Conservation (phyloP, 2,797 vertebrate genomes). For the Sandelia bainsii region DNA sequence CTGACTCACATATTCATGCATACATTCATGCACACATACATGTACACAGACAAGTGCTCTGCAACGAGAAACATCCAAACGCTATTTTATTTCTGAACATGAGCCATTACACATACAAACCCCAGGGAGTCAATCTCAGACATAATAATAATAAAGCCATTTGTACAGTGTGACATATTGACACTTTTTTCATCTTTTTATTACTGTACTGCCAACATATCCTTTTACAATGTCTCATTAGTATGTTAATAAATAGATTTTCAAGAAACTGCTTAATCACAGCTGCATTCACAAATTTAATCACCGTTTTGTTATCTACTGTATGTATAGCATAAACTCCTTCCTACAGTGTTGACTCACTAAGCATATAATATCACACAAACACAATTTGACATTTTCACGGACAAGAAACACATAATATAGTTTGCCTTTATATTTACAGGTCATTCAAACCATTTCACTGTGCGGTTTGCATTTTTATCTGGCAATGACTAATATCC, state of each 20-base stretch:
- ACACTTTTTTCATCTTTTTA: conserved; percentile 6
- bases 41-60: conserved; percentile 20
- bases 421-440: conserved; percentile 44
- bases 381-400: conserved; percentile 35
- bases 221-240: neutral
- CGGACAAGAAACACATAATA: conserved; percentile 31
- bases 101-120: conserved; percentile 41
- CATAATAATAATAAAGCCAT: conserved; percentile 41
- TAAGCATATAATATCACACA: conserved; percentile 26
- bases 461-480: conserved; percentile 36
- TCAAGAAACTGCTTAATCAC: neutral
- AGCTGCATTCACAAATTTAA: conserved; percentile 4
- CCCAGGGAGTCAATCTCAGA: conserved; percentile 33
- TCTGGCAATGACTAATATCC: conserved; percentile 68
- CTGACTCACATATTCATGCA: conserved; percentile 82
- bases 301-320: conserved; percentile 1
- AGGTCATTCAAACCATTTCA: conserved; percentile 48
- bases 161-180: conserved; percentile 32
- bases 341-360: conserved; percentile 14
- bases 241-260: conserved; percentile 1
- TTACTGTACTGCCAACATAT: neutral
- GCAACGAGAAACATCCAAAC: conserved; percentile 41
- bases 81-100: conserved; percentile 41
- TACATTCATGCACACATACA: conserved; percentile 67
- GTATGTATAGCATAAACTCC: neutral